These are phyloP conservation scores for Tylochromis polylepis DNA, from an alignment of 2,113 vertebrate genomes.

Conservation along the genomic window DNA sequence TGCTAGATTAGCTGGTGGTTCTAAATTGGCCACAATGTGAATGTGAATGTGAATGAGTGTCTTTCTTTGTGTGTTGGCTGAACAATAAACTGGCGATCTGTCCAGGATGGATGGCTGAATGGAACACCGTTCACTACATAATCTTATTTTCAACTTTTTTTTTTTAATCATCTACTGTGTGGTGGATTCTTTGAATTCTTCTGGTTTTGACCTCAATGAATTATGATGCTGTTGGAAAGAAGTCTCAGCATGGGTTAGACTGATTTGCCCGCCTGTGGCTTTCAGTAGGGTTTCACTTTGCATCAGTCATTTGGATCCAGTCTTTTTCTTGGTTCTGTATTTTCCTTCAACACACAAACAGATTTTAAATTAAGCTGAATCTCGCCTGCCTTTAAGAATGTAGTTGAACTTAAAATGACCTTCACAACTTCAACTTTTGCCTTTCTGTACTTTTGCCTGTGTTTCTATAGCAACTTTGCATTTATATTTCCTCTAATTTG, in stretches of 20 bases:
- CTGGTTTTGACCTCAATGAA: not conserved
- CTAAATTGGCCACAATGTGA: not conserved
- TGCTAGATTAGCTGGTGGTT: not conserved
- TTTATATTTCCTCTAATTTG: constrained; percentile 9
- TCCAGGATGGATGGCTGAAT: not conserved
- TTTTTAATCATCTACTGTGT: not conserved
- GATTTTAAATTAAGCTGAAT: not conserved
- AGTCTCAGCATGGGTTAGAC: not conserved
- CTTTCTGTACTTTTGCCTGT: not conserved
- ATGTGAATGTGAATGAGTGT: not conserved
- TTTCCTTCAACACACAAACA: not conserved
- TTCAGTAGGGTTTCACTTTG: not conserved
- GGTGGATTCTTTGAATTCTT: not conserved
- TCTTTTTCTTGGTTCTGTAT: not conserved
- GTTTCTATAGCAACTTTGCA: not conserved
- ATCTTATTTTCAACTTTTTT: not conserved
- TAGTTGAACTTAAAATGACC: not conserved
- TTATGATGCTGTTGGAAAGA: not conserved
- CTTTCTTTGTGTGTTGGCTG: not conserved
- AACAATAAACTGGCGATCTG: not conserved
- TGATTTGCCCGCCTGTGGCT: not conserved
- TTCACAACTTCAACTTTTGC: not conserved
- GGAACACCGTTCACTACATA: not conserved
- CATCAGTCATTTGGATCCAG: not conserved
- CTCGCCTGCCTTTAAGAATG: not conserved